These are phyloP conservation scores for Hirtodrosophila histrioides DNA, from an alignment of 2,888 invertebrate species.

Conservation along the genomic window DNA sequence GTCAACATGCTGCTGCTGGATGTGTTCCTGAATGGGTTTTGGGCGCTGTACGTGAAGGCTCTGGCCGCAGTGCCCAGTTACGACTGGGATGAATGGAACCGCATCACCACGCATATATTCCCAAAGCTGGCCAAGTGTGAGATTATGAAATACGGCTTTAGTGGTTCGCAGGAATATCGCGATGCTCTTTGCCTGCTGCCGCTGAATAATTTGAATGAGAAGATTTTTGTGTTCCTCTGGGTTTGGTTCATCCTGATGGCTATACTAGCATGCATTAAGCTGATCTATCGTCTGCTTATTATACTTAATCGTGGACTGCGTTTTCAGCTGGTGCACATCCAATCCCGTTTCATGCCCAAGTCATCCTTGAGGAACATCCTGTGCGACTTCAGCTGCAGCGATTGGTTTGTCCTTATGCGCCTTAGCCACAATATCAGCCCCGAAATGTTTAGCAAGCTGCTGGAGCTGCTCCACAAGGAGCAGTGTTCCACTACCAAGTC, in stretches of 20 bases:
- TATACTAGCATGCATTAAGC: slow-evolving; percentile 86
- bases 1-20: slow-evolving; percentile 80
- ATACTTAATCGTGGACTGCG: slow-evolving; percentile 85
- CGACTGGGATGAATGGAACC: slow-evolving; percentile 81
- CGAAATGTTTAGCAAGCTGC: slow-evolving; percentile 87
- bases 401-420: slow-evolving; percentile 91
- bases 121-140: slow-evolving; percentile 93
- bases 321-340: slow-evolving; percentile 69
- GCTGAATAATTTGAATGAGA: slow-evolving; percentile 91
- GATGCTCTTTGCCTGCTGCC: slow-evolving; percentile 92
- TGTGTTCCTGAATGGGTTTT: slow-evolving; percentile 81
- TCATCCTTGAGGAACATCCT: slow-evolving; percentile 58
- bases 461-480: slow-evolving; percentile 84
- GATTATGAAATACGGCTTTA: slow-evolving; percentile 93
- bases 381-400: slow-evolving; percentile 86
- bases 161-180: slow-evolving; percentile 91
- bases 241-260: slow-evolving; percentile 89
- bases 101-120: slow-evolving; percentile 80
- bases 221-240: slow-evolving; percentile 90
- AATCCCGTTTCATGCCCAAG: slow-evolving; percentile 68
- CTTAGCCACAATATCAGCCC: slow-evolving; percentile 91
- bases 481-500: slow-evolving; percentile 13
- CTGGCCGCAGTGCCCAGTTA: slow-evolving; percentile 75
- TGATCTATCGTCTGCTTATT: slow-evolving; percentile 88
- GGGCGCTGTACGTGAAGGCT: slow-evolving; percentile 80